A percentile compares a stretch with the other conserved stretches of the same genome.
Evolutionary conservation across 37 sponge, comb jelly and placozoan species (phyloP).

Genomic region (Tethya wilhelma): DNA sequence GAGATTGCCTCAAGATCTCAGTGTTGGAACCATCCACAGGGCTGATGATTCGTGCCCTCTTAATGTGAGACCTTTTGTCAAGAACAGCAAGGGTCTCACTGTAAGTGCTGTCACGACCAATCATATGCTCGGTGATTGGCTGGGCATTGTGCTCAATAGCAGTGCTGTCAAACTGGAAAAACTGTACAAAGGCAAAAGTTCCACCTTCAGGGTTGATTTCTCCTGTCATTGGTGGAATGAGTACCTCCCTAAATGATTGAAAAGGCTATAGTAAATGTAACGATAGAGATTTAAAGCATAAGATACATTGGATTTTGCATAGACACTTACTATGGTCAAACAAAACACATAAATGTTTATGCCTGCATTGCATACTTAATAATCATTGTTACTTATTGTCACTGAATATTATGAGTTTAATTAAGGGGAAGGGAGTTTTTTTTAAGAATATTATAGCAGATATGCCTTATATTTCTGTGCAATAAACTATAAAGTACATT

Average conservation of each 20-base stretch:
- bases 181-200: constrained; percentile 49
- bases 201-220: constrained; percentile 26
- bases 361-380: no score
- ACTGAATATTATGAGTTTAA: no score
- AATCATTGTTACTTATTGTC: no score
- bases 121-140: constrained; percentile 44
- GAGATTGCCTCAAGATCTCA: constrained; percentile 51
- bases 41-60: constrained; percentile 40
- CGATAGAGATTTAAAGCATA: no score
- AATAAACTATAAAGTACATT: no score
- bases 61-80: constrained; percentile 40
- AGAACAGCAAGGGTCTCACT: constrained; percentile 42
- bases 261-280: neutral
- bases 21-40: constrained; percentile 50
- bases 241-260: constrained; percentile 39
- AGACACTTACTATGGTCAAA: no score
- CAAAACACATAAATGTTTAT: no score
- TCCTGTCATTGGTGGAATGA: constrained; percentile 28
- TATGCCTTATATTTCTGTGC: no score
- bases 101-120: constrained; percentile 28
- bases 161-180: constrained; percentile 21
- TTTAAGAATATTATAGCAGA: no score
- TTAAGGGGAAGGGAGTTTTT: no score
- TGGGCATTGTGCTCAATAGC: neutral
- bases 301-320: no score